Percentiles rank a stretch among this genome's conserved stretches.
Evolutionary conservation across 2,113 vertebrate species (phyloP).

Genomic region (Microcebus lehilahytsara): DNA sequence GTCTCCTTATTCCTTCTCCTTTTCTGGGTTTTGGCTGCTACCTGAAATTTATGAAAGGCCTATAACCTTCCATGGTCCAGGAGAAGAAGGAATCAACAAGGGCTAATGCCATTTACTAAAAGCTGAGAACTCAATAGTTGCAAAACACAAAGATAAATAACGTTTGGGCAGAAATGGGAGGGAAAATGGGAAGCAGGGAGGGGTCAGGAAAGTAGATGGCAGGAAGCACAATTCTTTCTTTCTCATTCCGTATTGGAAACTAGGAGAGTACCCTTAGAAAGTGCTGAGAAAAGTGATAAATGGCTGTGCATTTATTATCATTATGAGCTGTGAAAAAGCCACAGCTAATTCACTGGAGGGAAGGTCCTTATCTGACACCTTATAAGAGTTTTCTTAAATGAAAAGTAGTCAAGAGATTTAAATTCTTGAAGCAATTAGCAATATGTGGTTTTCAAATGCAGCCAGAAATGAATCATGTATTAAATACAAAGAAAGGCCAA

Average conservation of each 20-base stretch:
- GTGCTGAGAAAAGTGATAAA: conserved; percentile 12
- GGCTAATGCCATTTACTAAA: neutral
- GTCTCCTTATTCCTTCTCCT: neutral
- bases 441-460: conserved; percentile 33
- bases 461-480: neutral
- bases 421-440: conserved; percentile 35
- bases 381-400: neutral
- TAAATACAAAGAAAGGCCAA: neutral
- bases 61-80: neutral
- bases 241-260: conserved; percentile 40
- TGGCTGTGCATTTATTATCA: neutral
- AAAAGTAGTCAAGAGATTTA: conserved; percentile 40
- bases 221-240: conserved; percentile 77
- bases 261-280: neutral
- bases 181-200: neutral
- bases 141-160: neutral
- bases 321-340: neutral
- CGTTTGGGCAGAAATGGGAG: neutral
- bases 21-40: neutral
- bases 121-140: conserved; percentile 16
- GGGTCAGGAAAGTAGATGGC: neutral
- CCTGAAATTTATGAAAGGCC: conserved; percentile 43
- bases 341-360: neutral
- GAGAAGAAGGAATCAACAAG: neutral
- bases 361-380: neutral